Base-by-base conservation (phyloP, 1,140 invertebrate species). In the Drosophila kikkawai region DNA sequence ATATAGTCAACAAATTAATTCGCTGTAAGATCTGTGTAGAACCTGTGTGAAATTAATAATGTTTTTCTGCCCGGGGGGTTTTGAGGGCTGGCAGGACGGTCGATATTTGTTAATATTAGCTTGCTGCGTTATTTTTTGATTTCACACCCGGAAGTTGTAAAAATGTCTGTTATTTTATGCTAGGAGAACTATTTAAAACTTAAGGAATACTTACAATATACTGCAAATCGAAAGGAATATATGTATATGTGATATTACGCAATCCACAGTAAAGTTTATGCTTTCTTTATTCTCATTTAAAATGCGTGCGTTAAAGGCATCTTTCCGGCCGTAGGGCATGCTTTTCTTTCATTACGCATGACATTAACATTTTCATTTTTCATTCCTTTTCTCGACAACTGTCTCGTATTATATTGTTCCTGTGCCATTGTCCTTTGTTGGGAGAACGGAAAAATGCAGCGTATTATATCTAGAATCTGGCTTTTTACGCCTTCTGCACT, bases 1-100 rank as follows among this genome's bases (percentile, higher is more conserved):
- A 37, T 73, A 42, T 32, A 73, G 70, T 73, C 44, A 74, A 74
- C 70, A 73, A 71, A 74, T 73, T 74, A 74, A 73, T 74, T 74
- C 55, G 67, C 29, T 60, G 70, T 74, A 74, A 51, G 68, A 60
- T 51, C 45, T 60, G 44, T 73, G 34, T 47, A 51, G 45, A 71
- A 73, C 55, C 45, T 74, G 44, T 15, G 32, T 34, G 70, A 45
- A 73, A 73, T 74, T 60, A 73, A 73, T 73, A 73, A 50, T 71
- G 67, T 73, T 73, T 42, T 59, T 13, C 26, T 11, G 1, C 29
- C 12, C 12, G 4, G 44, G 42, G 7, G 32, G 42, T 36, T 26
- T 37, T 68, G 7, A 11, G 8, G 36, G 50, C 42, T 22, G 42
- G 17, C 6, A 13, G 37, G 32, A 32, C 22, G 41, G 29, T 7